Evolutionary conservation across 2,888 invertebrate genomes (phyloP).

Genomic region (Halocaridina rubra): DNA sequence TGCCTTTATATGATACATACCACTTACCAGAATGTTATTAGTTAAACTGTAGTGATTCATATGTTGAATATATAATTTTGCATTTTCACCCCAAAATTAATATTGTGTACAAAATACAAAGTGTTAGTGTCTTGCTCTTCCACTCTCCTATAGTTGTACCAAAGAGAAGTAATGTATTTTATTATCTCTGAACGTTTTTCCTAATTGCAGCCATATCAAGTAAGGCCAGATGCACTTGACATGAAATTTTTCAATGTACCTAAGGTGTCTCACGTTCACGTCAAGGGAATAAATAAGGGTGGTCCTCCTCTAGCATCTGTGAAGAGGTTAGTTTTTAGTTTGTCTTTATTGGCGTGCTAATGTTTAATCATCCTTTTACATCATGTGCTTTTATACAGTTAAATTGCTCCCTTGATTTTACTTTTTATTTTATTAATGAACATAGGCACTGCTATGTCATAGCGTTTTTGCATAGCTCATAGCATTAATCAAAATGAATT

Average conservation of each 20-base stretch:
- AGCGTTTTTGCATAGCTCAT: no score
- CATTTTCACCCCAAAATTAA: no score
- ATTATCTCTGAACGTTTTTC: background rate
- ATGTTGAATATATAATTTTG: background rate
- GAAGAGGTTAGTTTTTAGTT: background rate
- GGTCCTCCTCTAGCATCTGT: background rate
- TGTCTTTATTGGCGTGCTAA: no score
- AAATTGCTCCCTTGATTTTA: background rate
- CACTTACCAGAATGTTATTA: no score
- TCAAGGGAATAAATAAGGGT: slow-evolving; percentile 25
- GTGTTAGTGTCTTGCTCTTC: no score
- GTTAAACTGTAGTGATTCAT: background rate
- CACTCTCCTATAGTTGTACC: background rate
- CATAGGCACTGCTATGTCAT: no score
- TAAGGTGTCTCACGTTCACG: slow-evolving; percentile 1
- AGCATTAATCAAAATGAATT: no score
- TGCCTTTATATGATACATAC: no score
- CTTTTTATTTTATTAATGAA: background rate
- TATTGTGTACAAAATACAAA: no score
- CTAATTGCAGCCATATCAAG: slow-evolving; percentile 21
- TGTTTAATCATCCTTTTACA: no score
- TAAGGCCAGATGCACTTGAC: slow-evolving; percentile 22
- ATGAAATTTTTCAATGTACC: slow-evolving; percentile 20
- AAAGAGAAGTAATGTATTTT: background rate
- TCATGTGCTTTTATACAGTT: background rate